phyloP scores from a whole-genome alignment of 2,888 invertebrate species.

The Meganola albula region DNA sequence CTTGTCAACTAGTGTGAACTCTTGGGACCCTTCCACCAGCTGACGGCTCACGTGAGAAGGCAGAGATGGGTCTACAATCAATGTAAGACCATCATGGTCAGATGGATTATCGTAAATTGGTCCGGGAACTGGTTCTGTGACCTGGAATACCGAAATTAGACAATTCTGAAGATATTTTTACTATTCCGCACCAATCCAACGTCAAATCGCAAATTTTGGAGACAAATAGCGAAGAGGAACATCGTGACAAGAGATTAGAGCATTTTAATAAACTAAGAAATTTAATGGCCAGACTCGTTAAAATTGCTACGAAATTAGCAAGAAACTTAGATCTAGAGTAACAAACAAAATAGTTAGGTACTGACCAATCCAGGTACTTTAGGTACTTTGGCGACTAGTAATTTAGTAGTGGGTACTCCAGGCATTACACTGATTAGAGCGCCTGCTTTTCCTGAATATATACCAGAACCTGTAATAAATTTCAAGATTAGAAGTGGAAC shows the following conservation, averaged over 20 bases:
- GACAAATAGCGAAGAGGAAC: no score
- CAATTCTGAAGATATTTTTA: no score
- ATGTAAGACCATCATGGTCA: constrained; percentile 49
- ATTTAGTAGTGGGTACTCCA: constrained; percentile 50
- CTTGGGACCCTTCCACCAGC: constrained; percentile 49
- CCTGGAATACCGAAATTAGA: no score
- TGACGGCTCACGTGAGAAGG: constrained; percentile 45
- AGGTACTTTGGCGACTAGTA: constrained; percentile 65
- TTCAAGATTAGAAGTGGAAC: no score
- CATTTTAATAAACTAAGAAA: no score
- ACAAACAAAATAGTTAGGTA: no score
- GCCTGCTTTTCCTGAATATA: constrained; percentile 79
- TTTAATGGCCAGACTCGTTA: no score
- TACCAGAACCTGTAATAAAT: constrained; percentile 85
- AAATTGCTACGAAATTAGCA: no score
- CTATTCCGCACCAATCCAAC: no score
- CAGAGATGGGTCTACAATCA: constrained; percentile 60
- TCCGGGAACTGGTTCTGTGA: constrained; percentile 44
- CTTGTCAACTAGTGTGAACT: constrained; percentile 50
- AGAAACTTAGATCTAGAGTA: no score
- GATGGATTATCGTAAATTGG: constrained; percentile 55
- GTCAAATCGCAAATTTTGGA: no score
- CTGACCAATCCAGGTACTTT: constrained; percentile 67
- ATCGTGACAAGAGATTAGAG: no score
- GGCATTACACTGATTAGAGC: constrained; percentile 65